Evolutionary conservation across 2,888 invertebrate species (phyloP).

Genomic region (Clanis bilineata): DNA sequence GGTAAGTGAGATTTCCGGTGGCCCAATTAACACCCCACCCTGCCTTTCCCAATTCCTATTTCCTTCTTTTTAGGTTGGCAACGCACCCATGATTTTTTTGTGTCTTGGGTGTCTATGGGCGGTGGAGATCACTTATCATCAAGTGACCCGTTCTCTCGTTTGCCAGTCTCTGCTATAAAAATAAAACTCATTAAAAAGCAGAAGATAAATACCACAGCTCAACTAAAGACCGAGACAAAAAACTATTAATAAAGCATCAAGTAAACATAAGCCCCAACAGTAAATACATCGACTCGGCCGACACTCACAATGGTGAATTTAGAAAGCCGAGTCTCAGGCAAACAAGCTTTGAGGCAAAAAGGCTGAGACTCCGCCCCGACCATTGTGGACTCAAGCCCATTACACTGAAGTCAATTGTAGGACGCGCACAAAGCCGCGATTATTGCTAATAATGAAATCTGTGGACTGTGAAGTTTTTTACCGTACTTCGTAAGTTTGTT

Average conservation of each 20-base stretch:
- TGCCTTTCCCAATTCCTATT: no score
- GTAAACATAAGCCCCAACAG: neutral
- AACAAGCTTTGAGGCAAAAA: slow-evolving; percentile 31
- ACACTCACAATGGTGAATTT: slow-evolving; percentile 1
- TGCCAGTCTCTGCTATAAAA: no score
- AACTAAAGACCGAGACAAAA: neutral
- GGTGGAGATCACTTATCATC: no score
- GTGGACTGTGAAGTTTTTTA: slow-evolving; percentile 22
- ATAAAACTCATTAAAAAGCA: no score
- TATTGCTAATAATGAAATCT: slow-evolving; percentile 56
- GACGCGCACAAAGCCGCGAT: slow-evolving; percentile 48
- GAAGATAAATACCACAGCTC: neutral
- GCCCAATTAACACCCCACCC: no score
- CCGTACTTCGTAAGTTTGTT: slow-evolving; percentile 3
- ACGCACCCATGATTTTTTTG: no score
- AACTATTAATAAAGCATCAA: neutral
- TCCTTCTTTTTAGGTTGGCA: no score
- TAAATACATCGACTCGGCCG: neutral
- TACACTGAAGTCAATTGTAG: slow-evolving; percentile 46
- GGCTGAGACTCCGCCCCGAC: slow-evolving; percentile 28
- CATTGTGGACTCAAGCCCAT: slow-evolving; percentile 44
- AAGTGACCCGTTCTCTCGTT: no score
- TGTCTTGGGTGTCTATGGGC: no score
- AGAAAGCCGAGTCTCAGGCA: slow-evolving; percentile 17
- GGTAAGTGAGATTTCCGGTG: no score